Base-by-base conservation (phyloP, 2,113 vertebrate genomes). In the Xiphias gladius region DNA sequence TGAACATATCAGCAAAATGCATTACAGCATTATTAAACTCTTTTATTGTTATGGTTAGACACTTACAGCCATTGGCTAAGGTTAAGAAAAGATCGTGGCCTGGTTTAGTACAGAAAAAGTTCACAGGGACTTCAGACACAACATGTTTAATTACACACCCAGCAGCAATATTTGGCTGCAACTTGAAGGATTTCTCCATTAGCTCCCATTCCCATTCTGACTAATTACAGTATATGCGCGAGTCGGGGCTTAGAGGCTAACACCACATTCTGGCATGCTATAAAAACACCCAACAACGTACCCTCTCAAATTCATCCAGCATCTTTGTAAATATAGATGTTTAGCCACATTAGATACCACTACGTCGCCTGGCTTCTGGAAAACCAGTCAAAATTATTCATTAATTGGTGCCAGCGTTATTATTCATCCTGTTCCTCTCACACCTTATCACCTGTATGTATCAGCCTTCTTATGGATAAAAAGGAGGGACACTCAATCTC, bases 221-320 rank as follows among this genome's bases (percentile, higher is more conserved):
- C 48, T 84, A 85, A 87, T 86, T 86, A 35, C 32, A 35, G 32
- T 35, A 79, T 54, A 82, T 57, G 82, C 76, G 80, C 3, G 0
- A 30, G 58, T 35, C 52, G 59, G 55, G 14, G 52, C 58, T 69
- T 35, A 84, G 59, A 61, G 22, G 54, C 79, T 50, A 9, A 2
- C 24, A 2, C 52, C n/a, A 9, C 54, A 62, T 70, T 28, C 68
- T 67, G 74, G 79, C 75, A 59, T 1, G 35, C 62, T 58, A 39
- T 66, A 54, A 63, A 81, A 59, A 69, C 50, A 46, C 0, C 37
- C 75, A 48, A 69, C 28, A 68, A 64, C 62, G 50, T 14, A 35
- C 19, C 10, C n/a, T 58, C 46, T 82, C 32, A 26, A 35, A 74
- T 81, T 12, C 73, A 73, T 77, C 83, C 59, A 73, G 52, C 72